phyloP scores from a whole-genome alignment of 2,797 vertebrate species.

The Aythya fuligula region DNA sequence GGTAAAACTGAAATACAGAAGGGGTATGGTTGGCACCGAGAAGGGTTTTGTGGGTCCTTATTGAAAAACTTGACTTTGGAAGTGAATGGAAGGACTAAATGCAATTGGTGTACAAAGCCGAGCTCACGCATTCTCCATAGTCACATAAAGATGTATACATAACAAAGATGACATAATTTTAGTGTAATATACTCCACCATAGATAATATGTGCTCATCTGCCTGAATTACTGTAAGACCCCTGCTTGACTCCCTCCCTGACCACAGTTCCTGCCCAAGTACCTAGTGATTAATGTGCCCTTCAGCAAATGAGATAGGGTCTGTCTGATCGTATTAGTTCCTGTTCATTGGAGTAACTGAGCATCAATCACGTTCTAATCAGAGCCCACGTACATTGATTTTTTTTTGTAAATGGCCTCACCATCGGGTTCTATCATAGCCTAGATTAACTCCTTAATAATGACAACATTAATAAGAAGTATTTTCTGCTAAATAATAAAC shows the following conservation, averaged over 20 bases:
- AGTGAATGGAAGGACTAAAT: neutral
- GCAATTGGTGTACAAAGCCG: neutral
- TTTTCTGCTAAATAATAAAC: neutral
- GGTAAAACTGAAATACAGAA: neutral
- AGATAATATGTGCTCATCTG: constrained; percentile 31
- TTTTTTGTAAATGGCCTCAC: constrained; percentile 23
- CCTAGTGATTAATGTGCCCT: constrained; percentile 67
- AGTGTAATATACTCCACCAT: constrained; percentile 28
- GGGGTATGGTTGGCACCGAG: neutral
- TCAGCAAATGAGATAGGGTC: constrained; percentile 60
- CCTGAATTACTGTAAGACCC: constrained; percentile 29
- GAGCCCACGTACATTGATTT: constrained; percentile 40
- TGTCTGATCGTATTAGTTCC: constrained; percentile 69
- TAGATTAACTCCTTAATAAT: neutral
- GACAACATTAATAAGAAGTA: neutral
- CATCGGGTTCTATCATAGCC: constrained; percentile 2
- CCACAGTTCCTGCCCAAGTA: constrained; percentile 48
- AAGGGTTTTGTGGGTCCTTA: neutral
- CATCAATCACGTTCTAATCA: constrained; percentile 76
- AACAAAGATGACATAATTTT: constrained; percentile 29
- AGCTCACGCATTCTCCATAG: neutral
- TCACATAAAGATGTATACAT: neutral
- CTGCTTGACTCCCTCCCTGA: constrained; percentile 35
- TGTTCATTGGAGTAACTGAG: constrained; percentile 65
- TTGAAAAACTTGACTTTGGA: neutral